These are phyloP conservation scores for Stictocephala bisonia DNA, from an alignment of 2,888 invertebrate genomes.

Conservation along the genomic window DNA sequence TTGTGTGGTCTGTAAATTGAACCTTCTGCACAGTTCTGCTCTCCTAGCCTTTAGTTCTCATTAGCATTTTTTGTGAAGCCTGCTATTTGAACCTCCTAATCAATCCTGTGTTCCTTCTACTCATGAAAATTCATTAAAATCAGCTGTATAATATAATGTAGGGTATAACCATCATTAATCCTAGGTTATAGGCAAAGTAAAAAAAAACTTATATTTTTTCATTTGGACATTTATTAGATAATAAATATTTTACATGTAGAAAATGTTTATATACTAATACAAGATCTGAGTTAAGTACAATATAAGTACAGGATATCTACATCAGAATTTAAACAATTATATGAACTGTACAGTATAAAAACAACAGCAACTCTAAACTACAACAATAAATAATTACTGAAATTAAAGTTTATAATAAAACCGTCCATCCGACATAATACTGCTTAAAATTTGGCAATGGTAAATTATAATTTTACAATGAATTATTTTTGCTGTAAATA, in stretches of 20 bases:
- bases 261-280: slow-evolving; percentile 7
- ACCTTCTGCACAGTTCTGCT: no score
- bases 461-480: background rate
- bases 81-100: no score
- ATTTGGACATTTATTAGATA: slow-evolving; percentile 21
- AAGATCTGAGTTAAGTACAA: slow-evolving; percentile 30
- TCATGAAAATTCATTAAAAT: no score
- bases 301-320: slow-evolving; percentile 33
- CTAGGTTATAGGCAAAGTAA: no score
- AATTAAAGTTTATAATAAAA: slow-evolving; percentile 19
- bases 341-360: slow-evolving; percentile 33
- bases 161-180: no score
- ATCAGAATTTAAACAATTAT: background rate
- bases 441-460: background rate
- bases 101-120: no score
- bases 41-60: no score
- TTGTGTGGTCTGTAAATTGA: no score
- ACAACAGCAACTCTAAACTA: slow-evolving; percentile 26
- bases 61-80: no score
- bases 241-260: slow-evolving; percentile 16
- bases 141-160: no score
- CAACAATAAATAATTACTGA: slow-evolving; percentile 35
- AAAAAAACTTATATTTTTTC: background rate
- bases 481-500: background rate
- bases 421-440: slow-evolving; percentile 31